phyloP scores from a whole-genome alignment of 2,888 invertebrate genomes.

The Macropis europaea region DNA sequence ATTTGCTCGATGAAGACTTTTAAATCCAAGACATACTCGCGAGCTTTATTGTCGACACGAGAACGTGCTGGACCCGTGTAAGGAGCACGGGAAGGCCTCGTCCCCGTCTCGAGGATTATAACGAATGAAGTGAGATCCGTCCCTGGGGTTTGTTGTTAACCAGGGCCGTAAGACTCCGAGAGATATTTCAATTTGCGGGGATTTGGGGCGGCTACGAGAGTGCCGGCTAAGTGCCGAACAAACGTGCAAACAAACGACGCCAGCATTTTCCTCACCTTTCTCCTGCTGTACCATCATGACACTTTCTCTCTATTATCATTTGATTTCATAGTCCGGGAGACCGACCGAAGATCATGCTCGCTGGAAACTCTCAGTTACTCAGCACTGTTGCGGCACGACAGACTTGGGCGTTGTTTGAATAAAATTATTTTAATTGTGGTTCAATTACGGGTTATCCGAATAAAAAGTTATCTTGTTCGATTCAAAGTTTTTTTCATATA shows the following conservation, averaged over 20 bases:
- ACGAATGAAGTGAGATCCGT: constrained; percentile 70
- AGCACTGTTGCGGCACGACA: constrained; percentile 1
- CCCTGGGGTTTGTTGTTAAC: constrained; percentile 73
- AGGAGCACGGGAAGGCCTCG: constrained; percentile 46
- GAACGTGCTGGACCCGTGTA: constrained; percentile 44
- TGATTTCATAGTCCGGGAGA: constrained; percentile 45
- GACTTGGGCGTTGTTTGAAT: neutral
- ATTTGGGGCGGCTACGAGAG: constrained; percentile 64
- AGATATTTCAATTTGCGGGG: constrained; percentile 75
- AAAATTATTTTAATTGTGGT: neutral
- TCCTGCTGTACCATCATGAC: constrained; percentile 13
- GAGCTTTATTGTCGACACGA: constrained; percentile 14
- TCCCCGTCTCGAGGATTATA: constrained; percentile 65
- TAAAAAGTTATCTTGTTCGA: no score
- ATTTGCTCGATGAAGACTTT: neutral
- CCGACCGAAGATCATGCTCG: neutral
- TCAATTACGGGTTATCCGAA: no score
- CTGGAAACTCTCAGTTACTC: constrained; percentile 8
- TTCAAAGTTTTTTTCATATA: no score
- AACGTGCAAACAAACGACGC: constrained; percentile 62
- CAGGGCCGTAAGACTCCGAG: constrained; percentile 68
- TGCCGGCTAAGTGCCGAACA: constrained; percentile 64
- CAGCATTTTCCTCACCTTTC: constrained; percentile 51
- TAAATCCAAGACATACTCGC: constrained; percentile 1
- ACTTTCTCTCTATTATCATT: constrained; percentile 51